Percentiles rank a stretch among this genome's conserved stretches.
phyloP scores from a whole-genome alignment of 2,888 invertebrate genomes.

The Oscheius myriophilus region DNA sequence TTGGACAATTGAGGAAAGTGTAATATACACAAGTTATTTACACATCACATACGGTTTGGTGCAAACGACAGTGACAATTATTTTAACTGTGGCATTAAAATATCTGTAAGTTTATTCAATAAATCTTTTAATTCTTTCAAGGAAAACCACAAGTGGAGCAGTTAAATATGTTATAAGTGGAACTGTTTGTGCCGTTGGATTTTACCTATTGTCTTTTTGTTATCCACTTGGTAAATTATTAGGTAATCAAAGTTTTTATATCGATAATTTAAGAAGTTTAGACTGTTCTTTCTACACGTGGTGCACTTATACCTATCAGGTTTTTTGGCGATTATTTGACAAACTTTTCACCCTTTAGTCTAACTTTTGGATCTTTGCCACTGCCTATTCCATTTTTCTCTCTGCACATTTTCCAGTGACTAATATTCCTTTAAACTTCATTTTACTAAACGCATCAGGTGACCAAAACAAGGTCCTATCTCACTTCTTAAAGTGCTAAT shows the following conservation, averaged over 20 bases:
- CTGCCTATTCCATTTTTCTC: slow-evolving; percentile 7
- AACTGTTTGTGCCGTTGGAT: too few relatives aligned
- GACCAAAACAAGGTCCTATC: neutral
- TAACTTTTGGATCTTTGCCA: neutral
- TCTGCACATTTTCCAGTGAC: slow-evolving; percentile 7
- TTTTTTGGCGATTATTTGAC: neutral
- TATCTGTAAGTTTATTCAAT: neutral
- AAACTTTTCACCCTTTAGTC: neutral
- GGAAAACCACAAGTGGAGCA: too few relatives aligned
- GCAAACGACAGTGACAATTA: neutral
- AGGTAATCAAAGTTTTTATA: neutral
- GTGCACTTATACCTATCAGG: slow-evolving; percentile 1
- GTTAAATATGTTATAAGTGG: too few relatives aligned
- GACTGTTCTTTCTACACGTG: neutral
- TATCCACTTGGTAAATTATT: slow-evolving; percentile 4
- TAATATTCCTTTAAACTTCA: slow-evolving; percentile 5
- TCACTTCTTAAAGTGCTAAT: neutral
- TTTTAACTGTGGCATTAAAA: neutral
- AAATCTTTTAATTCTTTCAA: too few relatives aligned
- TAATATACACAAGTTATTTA: slow-evolving; percentile 8
- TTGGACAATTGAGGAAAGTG: slow-evolving; percentile 12
- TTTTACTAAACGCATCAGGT: slow-evolving; percentile 1
- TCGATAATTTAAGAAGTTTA: neutral
- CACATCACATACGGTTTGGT: slow-evolving; percentile 5
- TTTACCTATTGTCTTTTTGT: too few relatives aligned